A percentile compares a stretch with the other conserved stretches of the same genome.
phyloP scores from a whole-genome alignment of 1,140 invertebrate species.

The Platyscapa corneri region DNA sequence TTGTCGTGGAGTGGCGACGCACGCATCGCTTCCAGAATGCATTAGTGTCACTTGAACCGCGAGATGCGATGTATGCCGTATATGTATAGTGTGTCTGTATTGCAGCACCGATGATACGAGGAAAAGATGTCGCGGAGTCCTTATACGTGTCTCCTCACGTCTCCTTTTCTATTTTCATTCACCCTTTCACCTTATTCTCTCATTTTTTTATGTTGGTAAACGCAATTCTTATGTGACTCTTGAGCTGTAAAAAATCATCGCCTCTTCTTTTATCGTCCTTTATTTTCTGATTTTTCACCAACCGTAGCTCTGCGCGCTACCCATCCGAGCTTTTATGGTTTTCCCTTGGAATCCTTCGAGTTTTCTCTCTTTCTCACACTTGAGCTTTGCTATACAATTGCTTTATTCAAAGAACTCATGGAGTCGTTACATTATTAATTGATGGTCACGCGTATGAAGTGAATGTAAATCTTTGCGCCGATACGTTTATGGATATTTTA shows the following conservation, averaged over 20 bases:
- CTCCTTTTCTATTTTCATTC: slow-evolving; percentile 12
- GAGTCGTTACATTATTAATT: slow-evolving; percentile 20
- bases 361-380: too few species aligned
- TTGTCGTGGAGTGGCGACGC: slow-evolving; percentile 47
- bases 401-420: not conserved
- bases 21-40: slow-evolving; percentile 55
- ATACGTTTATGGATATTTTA: slow-evolving; percentile 28
- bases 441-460: not conserved
- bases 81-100: not conserved
- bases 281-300: slow-evolving; percentile 39
- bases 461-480: slow-evolving; percentile 31
- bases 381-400: not conserved
- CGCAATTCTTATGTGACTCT: slow-evolving; percentile 13
- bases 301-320: not conserved
- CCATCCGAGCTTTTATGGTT: slow-evolving; percentile 24
- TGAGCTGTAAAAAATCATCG: slow-evolving; percentile 50
- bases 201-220: not conserved
- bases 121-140: not conserved
- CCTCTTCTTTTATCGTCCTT: slow-evolving; percentile 45
- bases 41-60: slow-evolving; percentile 54
- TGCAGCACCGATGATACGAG: not conserved
- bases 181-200: not conserved
- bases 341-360: not conserved
- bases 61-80: not conserved
- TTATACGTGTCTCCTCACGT: not conserved